Evolutionary conservation across 1,140 invertebrate genomes (phyloP).

Genomic region (Galendromus occidentalis): DNA sequence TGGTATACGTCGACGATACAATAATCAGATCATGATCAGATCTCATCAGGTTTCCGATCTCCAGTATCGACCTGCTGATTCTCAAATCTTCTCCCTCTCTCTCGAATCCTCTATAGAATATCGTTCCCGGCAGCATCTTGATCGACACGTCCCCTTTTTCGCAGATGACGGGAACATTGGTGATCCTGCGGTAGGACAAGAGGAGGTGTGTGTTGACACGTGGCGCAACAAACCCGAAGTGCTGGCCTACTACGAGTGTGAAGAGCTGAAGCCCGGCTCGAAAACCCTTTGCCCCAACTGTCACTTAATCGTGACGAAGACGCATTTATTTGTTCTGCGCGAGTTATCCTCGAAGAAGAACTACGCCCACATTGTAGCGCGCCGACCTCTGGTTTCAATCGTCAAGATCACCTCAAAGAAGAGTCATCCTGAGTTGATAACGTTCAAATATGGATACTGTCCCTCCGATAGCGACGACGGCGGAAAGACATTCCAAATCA

Average conservation of each 20-base stretch:
- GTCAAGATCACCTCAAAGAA: conserved; percentile 91
- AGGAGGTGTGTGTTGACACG: conserved; percentile 44
- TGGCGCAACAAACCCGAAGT: conserved; percentile 68
- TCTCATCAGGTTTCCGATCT: too few relatives aligned
- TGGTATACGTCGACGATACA: background rate
- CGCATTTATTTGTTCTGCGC: conserved; percentile 63
- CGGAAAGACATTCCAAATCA: conserved; percentile 34
- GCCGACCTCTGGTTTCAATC: conserved; percentile 62
- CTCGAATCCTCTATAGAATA: conserved; percentile 14
- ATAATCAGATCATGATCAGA: too few relatives aligned
- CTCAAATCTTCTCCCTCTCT: background rate
- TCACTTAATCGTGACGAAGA: conserved; percentile 65
- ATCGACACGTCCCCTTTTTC: background rate
- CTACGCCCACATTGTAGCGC: conserved; percentile 58
- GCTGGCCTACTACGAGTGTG: conserved; percentile 63
- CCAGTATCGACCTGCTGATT: too few relatives aligned
- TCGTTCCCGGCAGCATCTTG: conserved; percentile 6
- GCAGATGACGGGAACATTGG: conserved; percentile 4
- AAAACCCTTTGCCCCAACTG: conserved; percentile 40
- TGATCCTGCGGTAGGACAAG: conserved; percentile 23
- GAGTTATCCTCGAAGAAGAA: conserved; percentile 50
- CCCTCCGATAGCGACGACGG: conserved; percentile 16
- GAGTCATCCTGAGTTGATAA: conserved; percentile 75
- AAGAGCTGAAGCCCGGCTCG: conserved; percentile 70
- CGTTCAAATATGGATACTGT: conserved; percentile 72